Conservation (phyloP, 1,140 invertebrate genomes). For the Calliphora vicina region DNA sequence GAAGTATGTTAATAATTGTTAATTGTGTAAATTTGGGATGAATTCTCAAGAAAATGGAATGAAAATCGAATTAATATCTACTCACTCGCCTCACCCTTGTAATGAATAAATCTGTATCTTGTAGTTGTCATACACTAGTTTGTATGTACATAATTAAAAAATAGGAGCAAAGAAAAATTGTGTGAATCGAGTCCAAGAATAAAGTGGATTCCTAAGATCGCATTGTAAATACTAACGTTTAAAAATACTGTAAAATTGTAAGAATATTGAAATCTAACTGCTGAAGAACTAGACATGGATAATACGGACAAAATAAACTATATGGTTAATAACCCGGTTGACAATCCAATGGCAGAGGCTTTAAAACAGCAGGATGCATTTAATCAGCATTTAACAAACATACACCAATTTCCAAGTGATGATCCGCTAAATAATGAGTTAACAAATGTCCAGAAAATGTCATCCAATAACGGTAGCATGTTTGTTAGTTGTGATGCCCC, state of each 20-base stretch:
- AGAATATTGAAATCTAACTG: no score
- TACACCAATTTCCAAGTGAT: background rate
- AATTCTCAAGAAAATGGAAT: background rate
- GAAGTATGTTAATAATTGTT: background rate
- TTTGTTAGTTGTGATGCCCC: background rate
- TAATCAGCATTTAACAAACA: background rate
- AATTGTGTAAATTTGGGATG: background rate
- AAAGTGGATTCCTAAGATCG: background rate
- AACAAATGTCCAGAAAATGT: background rate
- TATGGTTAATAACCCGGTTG: background rate
- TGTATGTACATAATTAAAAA: background rate
- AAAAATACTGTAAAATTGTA: no score
- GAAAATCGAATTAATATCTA: background rate
- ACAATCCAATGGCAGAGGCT: background rate
- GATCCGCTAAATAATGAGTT: background rate
- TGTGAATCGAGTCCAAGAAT: background rate
- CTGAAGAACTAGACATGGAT: background rate
- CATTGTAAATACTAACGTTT: no score
- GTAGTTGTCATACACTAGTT: background rate
- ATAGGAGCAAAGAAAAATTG: background rate
- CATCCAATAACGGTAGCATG: background rate
- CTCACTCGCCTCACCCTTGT: background rate
- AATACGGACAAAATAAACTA: background rate
- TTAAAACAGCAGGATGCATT: background rate
- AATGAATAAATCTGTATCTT: background rate